Base-by-base conservation (phyloP, 2,797 vertebrate species). In the Epinephelus awoara region DNA sequence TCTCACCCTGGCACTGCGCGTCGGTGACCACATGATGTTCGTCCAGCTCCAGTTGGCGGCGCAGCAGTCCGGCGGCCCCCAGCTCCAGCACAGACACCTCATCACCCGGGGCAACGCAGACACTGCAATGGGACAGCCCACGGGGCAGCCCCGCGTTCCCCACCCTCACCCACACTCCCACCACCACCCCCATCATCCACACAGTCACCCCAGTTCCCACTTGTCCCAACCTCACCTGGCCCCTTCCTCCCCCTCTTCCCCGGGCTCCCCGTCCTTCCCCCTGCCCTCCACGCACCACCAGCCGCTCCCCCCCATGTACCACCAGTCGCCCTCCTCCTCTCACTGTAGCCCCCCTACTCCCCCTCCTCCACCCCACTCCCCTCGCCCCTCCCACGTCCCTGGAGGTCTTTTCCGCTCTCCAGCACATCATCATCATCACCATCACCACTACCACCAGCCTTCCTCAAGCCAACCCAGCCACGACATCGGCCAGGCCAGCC, bases 1-100 rank as follows among this genome's bases (percentile, higher is more conserved):
- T 0, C 93, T 99, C 90, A 98, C 98, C 47, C 95, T 99, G 83
- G 98, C 98, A 0, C 94, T 99, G 74, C 96, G 98, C 0, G 98
- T 99, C 1, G 97, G 98, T 0, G 98, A 98, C 84, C 97, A 98
- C 89, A 98, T 98, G 97, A 98, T 98, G 97, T 98, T 98, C 58
- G 97, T 98, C 69, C 97, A 98, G 90, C 96, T 98, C 17, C 97
- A 98, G 92, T 86, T 99, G 75, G 97, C 97, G 0, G 97, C 98
- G 0, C 98, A 98, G 91, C 97, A 99, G 75, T 91, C 96, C 0
- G 94, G 95, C 0, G 96, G 94, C 19, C 95, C 95, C 1, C 95
- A 97, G 61, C 96, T 98, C 15, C 97, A 98, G 72, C 97, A 98
- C 77, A 96, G 97, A 77, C 97, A 98, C 40, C 86, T 97, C 23